Percentiles rank a stretch among this genome's conserved stretches.
phyloP scores from a whole-genome alignment of 2,797 vertebrate genomes.

The Tragopan temminckii region DNA sequence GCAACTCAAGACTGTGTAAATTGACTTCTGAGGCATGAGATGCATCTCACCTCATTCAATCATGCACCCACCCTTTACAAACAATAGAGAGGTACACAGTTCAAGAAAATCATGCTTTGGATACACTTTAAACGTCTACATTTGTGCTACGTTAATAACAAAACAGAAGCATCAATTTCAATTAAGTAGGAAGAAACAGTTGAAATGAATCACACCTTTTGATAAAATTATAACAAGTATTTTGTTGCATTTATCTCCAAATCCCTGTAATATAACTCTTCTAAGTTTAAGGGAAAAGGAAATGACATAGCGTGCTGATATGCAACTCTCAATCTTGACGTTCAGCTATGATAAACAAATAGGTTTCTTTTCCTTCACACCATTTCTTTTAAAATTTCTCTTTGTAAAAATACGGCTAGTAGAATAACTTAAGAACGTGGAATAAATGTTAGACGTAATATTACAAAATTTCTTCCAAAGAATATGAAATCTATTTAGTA shows the following conservation, averaged over 20 bases:
- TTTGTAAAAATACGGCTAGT: neutral
- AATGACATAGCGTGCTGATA: accelerated
- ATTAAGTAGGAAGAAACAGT: neutral
- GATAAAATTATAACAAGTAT: neutral
- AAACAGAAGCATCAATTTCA: neutral
- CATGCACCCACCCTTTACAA: neutral
- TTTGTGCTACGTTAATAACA: neutral
- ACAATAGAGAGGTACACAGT: neutral
- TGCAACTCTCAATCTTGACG: neutral
- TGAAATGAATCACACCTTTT: neutral
- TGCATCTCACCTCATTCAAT: neutral
- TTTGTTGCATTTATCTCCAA: neutral
- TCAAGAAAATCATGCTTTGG: neutral
- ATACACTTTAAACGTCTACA: neutral
- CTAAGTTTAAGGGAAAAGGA: neutral
- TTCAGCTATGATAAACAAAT: neutral
- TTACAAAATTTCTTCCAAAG: neutral
- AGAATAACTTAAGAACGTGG: neutral
- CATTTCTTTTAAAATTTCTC: neutral
- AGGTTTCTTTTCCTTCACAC: neutral
- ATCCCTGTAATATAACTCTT: neutral
- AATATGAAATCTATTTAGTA: neutral
- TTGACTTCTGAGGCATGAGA: neutral
- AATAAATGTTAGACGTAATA: neutral
- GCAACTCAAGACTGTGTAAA: neutral